Base-by-base conservation (phyloP, 2,888 invertebrate species). In the Volucella zonaria region DNA sequence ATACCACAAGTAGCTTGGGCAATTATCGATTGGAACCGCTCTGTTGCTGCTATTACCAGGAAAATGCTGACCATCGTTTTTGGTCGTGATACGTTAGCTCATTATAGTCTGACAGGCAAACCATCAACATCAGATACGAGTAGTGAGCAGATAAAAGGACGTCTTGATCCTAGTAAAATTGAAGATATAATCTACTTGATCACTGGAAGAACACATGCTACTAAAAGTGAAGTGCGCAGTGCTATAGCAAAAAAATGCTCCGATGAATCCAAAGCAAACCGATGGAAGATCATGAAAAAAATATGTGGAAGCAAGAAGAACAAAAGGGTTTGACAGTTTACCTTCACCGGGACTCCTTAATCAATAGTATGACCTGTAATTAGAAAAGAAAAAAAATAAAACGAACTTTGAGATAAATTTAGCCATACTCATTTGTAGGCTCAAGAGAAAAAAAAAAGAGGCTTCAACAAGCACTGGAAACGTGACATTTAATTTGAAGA, bases 91-190 rank as follows among this genome's bases (percentile, higher is more conserved):
- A 91, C 93, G 0, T 88, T 94, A 58, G 94, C 94, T 0, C 93
- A 93, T 2, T 94, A 94, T 87, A 93, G 93, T 0, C 89, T 94
- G 4, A 94, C 93, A 0, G 94, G 94, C 14, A 93, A 93, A 87
- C 93, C 92, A n/a, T 94, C 94, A 2, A 94, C 94, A 3, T 90
- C 91, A 0, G 91, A 89, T 43, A 86, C 85, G 51, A 89, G 88
- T 38, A 87, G 88, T n/a, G 89, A 89, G 14, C 90, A 90, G 18
- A 66, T 70, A 23, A 91, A 91, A 51, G 79, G 87, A 38, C 89
- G 87, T 58, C 89, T 95, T 56, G 92, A 94, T 87, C 92, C 93
- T 0, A 88, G 88, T 12, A 90, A 93, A 70, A 92, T 94, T 0
- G 91, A 92, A 0, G 94, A 94, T 86, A 93, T 94, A 58, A 92